A percentile compares a stretch with the other conserved stretches of the same genome.
phyloP scores from a whole-genome alignment of 2,888 invertebrate genomes.

The Dioctria linearis region DNA sequence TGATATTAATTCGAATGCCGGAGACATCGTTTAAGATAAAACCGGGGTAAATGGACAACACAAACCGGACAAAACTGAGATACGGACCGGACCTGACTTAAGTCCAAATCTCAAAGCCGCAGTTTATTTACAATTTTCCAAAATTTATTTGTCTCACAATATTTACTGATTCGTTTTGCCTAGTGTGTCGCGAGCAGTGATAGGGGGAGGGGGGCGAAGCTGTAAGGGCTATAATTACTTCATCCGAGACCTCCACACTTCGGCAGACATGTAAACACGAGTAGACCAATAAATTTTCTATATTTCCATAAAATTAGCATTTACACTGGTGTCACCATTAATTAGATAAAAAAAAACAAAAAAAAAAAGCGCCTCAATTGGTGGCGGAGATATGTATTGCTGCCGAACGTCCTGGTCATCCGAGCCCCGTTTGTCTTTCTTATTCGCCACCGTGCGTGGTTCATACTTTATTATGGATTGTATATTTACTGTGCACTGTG shows the following conservation, averaged over 20 bases:
- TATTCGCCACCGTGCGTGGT: background rate
- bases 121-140: background rate
- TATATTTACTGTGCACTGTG: background rate
- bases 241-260: background rate
- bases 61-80: background rate
- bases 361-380: background rate
- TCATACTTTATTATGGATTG: background rate
- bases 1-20: conserved; percentile 28
- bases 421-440: background rate
- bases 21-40: conserved; percentile 34
- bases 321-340: conserved; percentile 60
- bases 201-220: background rate
- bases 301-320: conserved; percentile 60
- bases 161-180: background rate
- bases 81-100: conserved; percentile 1
- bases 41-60: conserved; percentile 24
- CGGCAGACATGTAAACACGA: conserved; percentile 55
- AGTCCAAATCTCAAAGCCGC: background rate
- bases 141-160: conserved; percentile 42
- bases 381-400: background rate
- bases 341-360: conserved; percentile 56
- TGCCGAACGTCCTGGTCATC: background rate
- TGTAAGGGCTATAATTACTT: background rate
- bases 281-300: conserved; percentile 60
- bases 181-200: background rate